A percentile compares a stretch with the other conserved stretches of the same genome.
Conservation (phyloP, 37 sponge, comb jelly and placozoan species). For the Oscarella lobularis region DNA sequence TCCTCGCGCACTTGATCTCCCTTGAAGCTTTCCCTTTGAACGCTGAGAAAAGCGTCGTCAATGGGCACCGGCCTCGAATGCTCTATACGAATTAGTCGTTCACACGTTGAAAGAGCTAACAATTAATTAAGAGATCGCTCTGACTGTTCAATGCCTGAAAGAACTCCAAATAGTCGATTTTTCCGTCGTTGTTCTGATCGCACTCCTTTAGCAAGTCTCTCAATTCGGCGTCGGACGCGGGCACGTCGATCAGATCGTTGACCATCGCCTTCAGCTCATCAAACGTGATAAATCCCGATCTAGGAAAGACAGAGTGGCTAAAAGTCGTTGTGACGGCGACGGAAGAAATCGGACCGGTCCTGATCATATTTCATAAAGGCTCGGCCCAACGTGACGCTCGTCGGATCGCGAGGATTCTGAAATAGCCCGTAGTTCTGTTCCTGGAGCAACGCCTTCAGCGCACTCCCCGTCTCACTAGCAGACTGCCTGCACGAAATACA, state of each 20-base stretch:
- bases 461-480: slow-evolving; percentile 11
- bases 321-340: neutral
- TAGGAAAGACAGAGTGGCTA: neutral
- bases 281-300: slow-evolving; percentile 30
- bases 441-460: slow-evolving; percentile 29
- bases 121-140: too few relatives aligned
- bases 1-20: neutral
- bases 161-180: slow-evolving; percentile 79
- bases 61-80: neutral
- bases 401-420: slow-evolving; percentile 46
- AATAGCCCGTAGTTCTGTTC: slow-evolving; percentile 33
- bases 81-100: neutral
- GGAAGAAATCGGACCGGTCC: slow-evolving; percentile 34
- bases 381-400: slow-evolving; percentile 22
- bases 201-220: slow-evolving; percentile 29
- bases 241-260: slow-evolving; percentile 14
- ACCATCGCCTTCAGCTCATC: slow-evolving; percentile 20
- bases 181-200: slow-evolving; percentile 39
- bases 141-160: slow-evolving; percentile 38
- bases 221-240: slow-evolving; percentile 25
- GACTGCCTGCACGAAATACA: neutral
- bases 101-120: too few relatives aligned
- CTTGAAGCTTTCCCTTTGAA: neutral
- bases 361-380: slow-evolving; percentile 50
- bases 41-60: neutral